A percentile compares a stretch with the other conserved stretches of the same genome.
Evolutionary conservation across 1,140 invertebrate species (phyloP).

Genomic region (Euwallacea similis): DNA sequence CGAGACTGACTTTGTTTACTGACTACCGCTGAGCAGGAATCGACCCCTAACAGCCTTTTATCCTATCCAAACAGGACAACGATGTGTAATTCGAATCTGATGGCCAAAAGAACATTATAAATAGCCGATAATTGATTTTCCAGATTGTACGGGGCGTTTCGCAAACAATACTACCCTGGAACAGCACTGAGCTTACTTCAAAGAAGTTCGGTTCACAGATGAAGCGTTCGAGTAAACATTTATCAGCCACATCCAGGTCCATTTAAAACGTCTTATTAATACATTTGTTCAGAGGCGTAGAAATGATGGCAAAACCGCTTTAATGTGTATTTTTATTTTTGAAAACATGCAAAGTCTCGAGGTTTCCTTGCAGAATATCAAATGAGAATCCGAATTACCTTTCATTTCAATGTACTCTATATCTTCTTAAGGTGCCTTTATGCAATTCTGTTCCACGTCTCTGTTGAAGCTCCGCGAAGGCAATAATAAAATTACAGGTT

Average conservation of each 20-base stretch:
- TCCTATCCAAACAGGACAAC: conserved; percentile 37
- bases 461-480: not conserved
- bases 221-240: conserved; percentile 30
- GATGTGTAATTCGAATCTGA: conserved; percentile 40
- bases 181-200: not conserved
- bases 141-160: conserved; percentile 4
- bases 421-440: too few relatives aligned
- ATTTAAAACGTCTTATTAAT: conserved; percentile 37
- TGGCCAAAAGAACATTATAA: conserved; percentile 30
- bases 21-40: conserved; percentile 35
- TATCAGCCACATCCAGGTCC: conserved; percentile 36
- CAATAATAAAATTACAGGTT: conserved; percentile 31
- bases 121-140: conserved; percentile 23
- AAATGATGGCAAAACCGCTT: too few relatives aligned
- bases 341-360: too few relatives aligned
- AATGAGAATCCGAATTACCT: too few relatives aligned
- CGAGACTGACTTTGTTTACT: conserved; percentile 37
- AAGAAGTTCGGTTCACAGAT: conserved; percentile 24
- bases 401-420: too few relatives aligned
- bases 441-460: not conserved
- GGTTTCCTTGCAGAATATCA: too few relatives aligned
- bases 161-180: not conserved
- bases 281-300: conserved; percentile 31
- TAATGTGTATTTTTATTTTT: too few relatives aligned
- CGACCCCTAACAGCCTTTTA: conserved; percentile 41